Percentiles rank a stretch among this genome's conserved stretches.
Evolutionary conservation across 1,140 invertebrate genomes (phyloP).

Genomic region (Scaptodrosophila lebanonensis): DNA sequence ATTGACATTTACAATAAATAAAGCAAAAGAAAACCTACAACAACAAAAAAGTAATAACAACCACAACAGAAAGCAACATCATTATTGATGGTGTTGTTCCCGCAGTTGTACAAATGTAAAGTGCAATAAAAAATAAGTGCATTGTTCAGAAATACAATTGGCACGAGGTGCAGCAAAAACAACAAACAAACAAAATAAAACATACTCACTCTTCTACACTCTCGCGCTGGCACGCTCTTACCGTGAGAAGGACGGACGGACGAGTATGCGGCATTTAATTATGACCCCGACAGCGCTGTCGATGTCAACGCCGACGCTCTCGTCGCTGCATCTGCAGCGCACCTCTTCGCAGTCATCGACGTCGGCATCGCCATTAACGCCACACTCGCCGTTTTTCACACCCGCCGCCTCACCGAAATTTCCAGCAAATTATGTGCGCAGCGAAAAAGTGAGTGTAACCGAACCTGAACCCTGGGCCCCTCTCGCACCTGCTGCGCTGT

Average conservation of each 20-base stretch:
- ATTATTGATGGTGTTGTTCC: constrained; percentile 33
- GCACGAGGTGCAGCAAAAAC: constrained; percentile 10
- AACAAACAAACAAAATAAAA: too few relatives aligned
- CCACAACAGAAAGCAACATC: constrained; percentile 18
- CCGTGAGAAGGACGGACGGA: too few relatives aligned
- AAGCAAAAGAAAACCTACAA: constrained; percentile 28
- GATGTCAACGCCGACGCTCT: constrained; percentile 70
- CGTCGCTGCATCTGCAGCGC: constrained; percentile 61
- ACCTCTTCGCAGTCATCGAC: constrained; percentile 44
- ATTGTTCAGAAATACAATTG: constrained; percentile 28
- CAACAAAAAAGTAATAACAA: background rate
- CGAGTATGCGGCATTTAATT: constrained; percentile 70
- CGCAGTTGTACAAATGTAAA: constrained; percentile 38
- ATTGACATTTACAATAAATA: constrained; percentile 65
- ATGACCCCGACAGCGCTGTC: constrained; percentile 69
- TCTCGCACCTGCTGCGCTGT: too few relatives aligned
- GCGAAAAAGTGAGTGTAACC: constrained; percentile 73
- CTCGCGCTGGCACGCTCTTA: too few relatives aligned
- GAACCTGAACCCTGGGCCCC: background rate
- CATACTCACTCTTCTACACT: too few relatives aligned
- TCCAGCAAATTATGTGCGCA: constrained; percentile 72
- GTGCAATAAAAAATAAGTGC: constrained; percentile 37
- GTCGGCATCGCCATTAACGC: constrained; percentile 43
- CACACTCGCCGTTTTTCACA: constrained; percentile 45
- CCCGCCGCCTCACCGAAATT: constrained; percentile 55